Conservation (phyloP, 2,113 vertebrate genomes). For the Pelecanus crispus region DNA sequence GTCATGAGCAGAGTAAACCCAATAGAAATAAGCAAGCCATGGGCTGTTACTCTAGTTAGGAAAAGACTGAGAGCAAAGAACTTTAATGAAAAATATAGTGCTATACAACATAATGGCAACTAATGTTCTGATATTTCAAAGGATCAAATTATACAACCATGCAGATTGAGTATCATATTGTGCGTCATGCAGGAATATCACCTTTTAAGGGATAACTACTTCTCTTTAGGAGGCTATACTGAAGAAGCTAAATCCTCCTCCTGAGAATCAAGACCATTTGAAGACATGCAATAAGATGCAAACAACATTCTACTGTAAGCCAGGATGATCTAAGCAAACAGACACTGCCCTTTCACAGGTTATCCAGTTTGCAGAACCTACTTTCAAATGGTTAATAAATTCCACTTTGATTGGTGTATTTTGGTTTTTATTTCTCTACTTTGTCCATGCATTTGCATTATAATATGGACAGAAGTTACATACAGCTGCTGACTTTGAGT, state of each 20-base stretch:
- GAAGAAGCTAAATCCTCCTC: neutral
- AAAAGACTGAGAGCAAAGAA: neutral
- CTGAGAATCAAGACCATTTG: neutral
- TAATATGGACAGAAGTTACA: neutral
- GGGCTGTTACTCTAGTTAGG: neutral
- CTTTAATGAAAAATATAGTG: neutral
- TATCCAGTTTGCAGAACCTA: neutral
- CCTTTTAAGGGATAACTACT: neutral
- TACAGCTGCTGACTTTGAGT: neutral
- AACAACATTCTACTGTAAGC: neutral
- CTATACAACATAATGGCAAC: neutral
- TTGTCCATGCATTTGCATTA: neutral
- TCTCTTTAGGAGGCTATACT: neutral
- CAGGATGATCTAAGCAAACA: neutral
- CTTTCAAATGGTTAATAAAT: slow-evolving; percentile 14
- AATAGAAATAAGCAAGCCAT: neutral
- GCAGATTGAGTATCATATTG: neutral
- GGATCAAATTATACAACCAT: neutral
- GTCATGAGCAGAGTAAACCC: neutral
- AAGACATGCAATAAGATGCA: neutral
- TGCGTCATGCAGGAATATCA: neutral
- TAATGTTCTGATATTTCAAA: neutral
- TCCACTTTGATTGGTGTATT: neutral
- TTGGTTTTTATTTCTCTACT: neutral
- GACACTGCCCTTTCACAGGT: neutral